A percentile compares a stretch with the other conserved stretches of the same genome.
Evolutionary conservation across 2,797 vertebrate genomes (phyloP).

Genomic region (Cossypha dichroa): DNA sequence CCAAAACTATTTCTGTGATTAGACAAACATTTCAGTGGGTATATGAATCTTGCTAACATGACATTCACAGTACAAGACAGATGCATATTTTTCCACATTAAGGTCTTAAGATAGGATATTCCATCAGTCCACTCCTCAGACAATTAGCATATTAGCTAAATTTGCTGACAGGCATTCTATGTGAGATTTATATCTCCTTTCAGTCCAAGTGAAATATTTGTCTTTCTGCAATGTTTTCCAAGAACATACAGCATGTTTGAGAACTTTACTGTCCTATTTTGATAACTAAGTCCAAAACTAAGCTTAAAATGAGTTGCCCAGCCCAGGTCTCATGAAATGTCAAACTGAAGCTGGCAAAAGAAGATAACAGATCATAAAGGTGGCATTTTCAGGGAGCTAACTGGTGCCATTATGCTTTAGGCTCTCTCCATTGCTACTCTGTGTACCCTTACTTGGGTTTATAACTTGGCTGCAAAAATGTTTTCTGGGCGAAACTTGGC

Average conservation of each 20-base stretch:
- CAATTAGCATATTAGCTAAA: constrained; percentile 65
- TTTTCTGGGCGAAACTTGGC: constrained; percentile 32
- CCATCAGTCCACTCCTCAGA: constrained; percentile 32
- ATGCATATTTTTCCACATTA: constrained; percentile 1
- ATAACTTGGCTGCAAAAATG: constrained; percentile 46
- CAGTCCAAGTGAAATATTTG: constrained; percentile 78
- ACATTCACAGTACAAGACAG: not conserved
- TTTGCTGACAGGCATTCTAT: constrained; percentile 65
- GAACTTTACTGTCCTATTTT: constrained; percentile 68
- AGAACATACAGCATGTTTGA: constrained; percentile 63
- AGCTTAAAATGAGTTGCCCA: constrained; percentile 47
- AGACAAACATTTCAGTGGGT: not conserved
- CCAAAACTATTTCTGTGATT: not conserved
- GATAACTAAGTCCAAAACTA: constrained; percentile 59
- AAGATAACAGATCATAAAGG: constrained; percentile 43
- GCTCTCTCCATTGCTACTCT: not conserved
- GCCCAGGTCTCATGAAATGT: constrained; percentile 26
- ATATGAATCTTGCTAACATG: constrained; percentile 32
- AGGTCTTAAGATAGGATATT: constrained; percentile 47
- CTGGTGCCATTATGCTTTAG: constrained; percentile 21
- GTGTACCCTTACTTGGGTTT: not conserved
- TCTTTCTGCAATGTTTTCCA: constrained; percentile 61
- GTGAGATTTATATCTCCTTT: constrained; percentile 58
- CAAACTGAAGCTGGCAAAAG: constrained; percentile 46
- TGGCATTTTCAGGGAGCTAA: constrained; percentile 22